Percentiles rank a stretch among this genome's conserved stretches.
phyloP scores from a whole-genome alignment of 2,888 invertebrate genomes.

The Eupithecia subumbrata region DNA sequence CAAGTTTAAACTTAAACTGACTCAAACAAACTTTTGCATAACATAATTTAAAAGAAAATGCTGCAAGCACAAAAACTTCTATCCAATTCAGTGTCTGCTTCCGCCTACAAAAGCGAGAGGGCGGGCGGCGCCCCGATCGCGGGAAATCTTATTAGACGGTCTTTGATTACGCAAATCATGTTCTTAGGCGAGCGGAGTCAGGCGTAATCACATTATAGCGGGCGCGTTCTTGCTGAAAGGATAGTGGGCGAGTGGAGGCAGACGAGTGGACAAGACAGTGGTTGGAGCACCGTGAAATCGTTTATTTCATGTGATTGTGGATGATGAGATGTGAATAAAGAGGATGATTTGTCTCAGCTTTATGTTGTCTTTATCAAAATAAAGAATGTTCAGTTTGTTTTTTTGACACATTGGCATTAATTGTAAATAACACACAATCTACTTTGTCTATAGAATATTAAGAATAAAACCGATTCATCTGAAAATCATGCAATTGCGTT shows the following conservation, averaged over 20 bases:
- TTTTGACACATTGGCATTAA: background rate
- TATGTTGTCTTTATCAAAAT: background rate
- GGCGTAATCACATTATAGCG: conserved; percentile 69
- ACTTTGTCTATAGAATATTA: background rate
- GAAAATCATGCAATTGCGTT: background rate
- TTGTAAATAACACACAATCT: background rate
- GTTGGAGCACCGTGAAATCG: background rate
- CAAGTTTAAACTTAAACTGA: background rate
- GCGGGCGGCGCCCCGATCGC: conserved; percentile 33
- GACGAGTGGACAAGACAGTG: conserved; percentile 14
- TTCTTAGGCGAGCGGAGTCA: conserved; percentile 63
- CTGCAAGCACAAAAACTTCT: background rate
- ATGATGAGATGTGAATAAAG: too few relatives aligned
- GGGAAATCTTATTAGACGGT: conserved; percentile 63
- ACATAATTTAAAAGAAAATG: conserved; percentile 14
- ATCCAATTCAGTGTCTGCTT: background rate
- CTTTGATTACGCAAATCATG: conserved; percentile 78
- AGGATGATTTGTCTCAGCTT: background rate
- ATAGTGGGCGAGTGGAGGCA: conserved; percentile 36
- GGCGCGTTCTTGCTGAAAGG: conserved; percentile 23
- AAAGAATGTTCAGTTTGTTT: background rate
- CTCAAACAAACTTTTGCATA: background rate
- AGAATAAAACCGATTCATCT: background rate
- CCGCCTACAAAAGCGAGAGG: conserved; percentile 1
- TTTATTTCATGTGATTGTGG: background rate